phyloP scores from a whole-genome alignment of 2,797 vertebrate species.

The Pelobates cultripes region DNA sequence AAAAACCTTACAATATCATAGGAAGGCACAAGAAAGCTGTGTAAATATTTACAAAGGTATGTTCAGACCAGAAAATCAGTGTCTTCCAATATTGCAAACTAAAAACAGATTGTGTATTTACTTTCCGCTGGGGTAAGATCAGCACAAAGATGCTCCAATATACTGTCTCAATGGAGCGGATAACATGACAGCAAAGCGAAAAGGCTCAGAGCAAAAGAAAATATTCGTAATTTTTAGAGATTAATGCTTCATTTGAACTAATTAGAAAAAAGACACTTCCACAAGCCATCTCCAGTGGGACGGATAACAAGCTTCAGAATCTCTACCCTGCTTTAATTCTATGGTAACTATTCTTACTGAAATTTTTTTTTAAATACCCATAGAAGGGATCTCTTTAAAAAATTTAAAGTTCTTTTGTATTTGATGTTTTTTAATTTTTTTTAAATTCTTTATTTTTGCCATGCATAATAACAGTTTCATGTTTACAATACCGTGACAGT shows the following conservation, averaged over 20 bases:
- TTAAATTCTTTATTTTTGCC: no score
- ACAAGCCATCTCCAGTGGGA: neutral
- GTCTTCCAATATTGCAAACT: no score
- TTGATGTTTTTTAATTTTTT: no score
- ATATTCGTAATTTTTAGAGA: conserved; percentile 12
- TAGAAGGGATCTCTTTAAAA: no score
- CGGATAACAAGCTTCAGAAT: neutral
- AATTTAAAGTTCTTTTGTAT: no score
- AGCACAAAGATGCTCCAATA: neutral
- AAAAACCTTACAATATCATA: no score
- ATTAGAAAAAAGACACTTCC: conserved; percentile 7
- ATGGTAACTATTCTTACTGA: neutral
- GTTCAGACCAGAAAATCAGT: no score
- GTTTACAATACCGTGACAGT: no score
- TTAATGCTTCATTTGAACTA: conserved; percentile 18
- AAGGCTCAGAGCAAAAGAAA: neutral
- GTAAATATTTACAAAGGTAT: no score
- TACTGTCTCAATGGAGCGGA: conserved; percentile 5
- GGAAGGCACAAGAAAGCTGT: no score
- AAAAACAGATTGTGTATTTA: neutral
- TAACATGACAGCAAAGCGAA: neutral
- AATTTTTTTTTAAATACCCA: no score
- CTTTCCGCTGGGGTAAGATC: neutral
- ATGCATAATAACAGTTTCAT: no score
- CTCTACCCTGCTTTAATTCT: neutral